Conservation (phyloP, 2,888 invertebrate species). For the Folsomia candida region DNA sequence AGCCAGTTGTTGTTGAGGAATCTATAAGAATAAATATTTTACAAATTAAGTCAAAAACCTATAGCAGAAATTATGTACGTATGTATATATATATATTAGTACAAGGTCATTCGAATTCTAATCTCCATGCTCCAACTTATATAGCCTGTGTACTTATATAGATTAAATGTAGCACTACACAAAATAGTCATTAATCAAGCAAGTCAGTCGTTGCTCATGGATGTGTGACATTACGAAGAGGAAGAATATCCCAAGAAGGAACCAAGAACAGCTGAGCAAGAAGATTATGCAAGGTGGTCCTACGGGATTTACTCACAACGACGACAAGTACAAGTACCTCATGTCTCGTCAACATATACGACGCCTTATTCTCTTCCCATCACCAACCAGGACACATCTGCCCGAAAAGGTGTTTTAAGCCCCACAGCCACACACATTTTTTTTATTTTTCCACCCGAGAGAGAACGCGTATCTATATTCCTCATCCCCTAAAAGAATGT, state of each 20-base stretch:
- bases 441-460: neutral
- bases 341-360: neutral
- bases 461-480: neutral
- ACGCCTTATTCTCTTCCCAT: neutral
- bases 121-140: too few relatives aligned
- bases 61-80: neutral
- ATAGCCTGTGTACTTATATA: too few relatives aligned
- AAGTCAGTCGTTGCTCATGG: too few relatives aligned
- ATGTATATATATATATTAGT: neutral
- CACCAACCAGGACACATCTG: neutral
- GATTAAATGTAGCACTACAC: too few relatives aligned
- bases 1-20: conserved; percentile 66
- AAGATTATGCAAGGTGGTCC: neutral
- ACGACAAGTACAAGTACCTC: neutral
- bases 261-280: neutral
- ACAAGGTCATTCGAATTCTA: too few relatives aligned
- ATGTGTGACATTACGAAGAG: neutral
- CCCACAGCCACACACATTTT: neutral
- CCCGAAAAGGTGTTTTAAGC: neutral
- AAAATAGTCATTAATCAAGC: too few relatives aligned
- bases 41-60: too few relatives aligned
- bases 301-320: neutral
- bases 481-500: neutral
- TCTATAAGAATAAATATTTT: conserved; percentile 18
- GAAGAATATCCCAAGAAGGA: neutral